phyloP scores from a whole-genome alignment of 2,888 invertebrate species.

The Trilocha varians region DNA sequence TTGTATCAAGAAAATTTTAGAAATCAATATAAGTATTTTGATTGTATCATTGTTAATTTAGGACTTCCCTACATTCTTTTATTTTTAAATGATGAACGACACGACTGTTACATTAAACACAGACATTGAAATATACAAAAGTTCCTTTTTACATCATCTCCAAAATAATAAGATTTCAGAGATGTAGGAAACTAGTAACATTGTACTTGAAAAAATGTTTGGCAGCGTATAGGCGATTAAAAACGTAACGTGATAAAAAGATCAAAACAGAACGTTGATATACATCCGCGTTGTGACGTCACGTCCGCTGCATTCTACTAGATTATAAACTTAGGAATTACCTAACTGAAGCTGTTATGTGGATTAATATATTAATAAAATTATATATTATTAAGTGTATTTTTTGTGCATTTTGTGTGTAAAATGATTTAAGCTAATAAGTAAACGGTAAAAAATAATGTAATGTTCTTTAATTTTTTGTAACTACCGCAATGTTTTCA shows the following conservation, averaged over 20 bases:
- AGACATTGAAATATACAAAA: neutral
- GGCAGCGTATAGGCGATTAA: neutral
- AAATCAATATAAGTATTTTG: too few species aligned
- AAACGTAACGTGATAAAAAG: neutral
- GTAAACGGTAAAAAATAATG: too few species aligned
- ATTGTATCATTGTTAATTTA: too few species aligned
- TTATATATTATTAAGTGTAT: too few species aligned
- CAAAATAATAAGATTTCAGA: neutral
- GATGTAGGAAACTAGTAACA: neutral
- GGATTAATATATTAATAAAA: neutral
- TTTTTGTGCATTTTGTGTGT: too few species aligned
- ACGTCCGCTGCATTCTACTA: constrained; percentile 1
- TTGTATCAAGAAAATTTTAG: too few species aligned
- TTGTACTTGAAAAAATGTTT: neutral
- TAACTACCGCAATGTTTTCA: too few species aligned
- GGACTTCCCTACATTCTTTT: too few species aligned
- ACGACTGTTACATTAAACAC: too few species aligned
- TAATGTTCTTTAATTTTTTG: too few species aligned
- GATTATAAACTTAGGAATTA: neutral
- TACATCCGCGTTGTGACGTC: constrained; percentile 1
- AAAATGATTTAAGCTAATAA: too few species aligned
- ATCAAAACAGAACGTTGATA: neutral
- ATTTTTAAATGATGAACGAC: too few species aligned
- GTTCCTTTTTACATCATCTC: neutral
- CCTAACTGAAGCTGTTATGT: neutral